These are phyloP conservation scores for Acrocyrtus sp. DNA, from an alignment of 2,888 invertebrate genomes.

Conservation along the genomic window DNA sequence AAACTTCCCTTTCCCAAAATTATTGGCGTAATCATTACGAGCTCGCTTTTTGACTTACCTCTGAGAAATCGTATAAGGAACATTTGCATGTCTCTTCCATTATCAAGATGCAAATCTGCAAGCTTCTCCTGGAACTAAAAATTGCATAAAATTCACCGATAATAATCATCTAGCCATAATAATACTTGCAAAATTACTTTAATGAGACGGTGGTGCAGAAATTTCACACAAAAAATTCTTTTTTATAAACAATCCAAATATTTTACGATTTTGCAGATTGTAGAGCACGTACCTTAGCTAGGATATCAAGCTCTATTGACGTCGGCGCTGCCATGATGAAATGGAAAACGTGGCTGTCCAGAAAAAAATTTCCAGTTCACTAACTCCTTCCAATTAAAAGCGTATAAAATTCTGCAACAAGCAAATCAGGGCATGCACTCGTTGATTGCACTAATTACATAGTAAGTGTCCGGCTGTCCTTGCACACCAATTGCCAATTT, in stretches of 20 bases:
- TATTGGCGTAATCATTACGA: too few relatives aligned
- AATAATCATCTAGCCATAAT: not conserved
- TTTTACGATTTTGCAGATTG: too few relatives aligned
- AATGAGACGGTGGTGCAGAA: not conserved
- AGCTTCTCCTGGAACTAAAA: conserved; percentile 47
- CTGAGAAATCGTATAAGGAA: conserved; percentile 55
- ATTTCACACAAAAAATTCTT: not conserved
- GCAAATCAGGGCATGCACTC: too few relatives aligned
- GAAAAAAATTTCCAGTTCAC: too few relatives aligned
- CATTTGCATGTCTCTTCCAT: conserved; percentile 46
- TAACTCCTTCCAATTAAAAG: too few relatives aligned
- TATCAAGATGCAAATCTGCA: conserved; percentile 45
- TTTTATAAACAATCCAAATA: not conserved
- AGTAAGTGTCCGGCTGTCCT: too few relatives aligned
- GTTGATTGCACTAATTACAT: too few relatives aligned
- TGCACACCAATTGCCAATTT: too few relatives aligned
- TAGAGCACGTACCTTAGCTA: conserved; percentile 43
- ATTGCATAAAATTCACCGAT: not conserved
- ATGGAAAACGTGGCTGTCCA: too few relatives aligned
- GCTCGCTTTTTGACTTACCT: conserved; percentile 47
- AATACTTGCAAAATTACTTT: too few relatives aligned
- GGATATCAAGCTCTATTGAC: conserved; percentile 22
- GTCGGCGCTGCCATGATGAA: conserved; percentile 45
- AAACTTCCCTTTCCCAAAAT: too few relatives aligned
- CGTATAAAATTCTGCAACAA: too few relatives aligned